Evolutionary conservation across 2,113 vertebrate genomes (phyloP), one percentile per base, ranked within the genome.

Genomic region (Miniopterus natalensis): DNA sequence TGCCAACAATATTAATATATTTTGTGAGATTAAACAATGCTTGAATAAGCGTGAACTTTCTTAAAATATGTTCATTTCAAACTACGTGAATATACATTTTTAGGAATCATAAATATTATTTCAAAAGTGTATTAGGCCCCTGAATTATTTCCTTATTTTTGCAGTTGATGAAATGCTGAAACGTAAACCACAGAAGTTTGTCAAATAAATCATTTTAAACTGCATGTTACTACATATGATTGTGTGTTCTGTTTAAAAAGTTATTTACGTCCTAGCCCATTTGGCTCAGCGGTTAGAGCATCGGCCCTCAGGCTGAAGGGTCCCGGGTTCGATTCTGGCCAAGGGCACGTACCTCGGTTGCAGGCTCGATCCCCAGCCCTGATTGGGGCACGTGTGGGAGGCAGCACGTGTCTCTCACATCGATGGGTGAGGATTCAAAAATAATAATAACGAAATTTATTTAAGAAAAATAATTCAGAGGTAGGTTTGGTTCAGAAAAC

Each of bases 41-140:
- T 96, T 97, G 51, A 90, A 94, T 95, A 96, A 92, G 73, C 77
- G 88, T 91, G 59, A 83, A 80, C 66, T 97, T 95, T 93, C 90
- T 94, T 94, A 94, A 96, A 80, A 79, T 95, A 49, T 85, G 66
- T 95, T 97, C 75, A 97, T 95, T 95, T 95, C 94, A 84, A 94
- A 92, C 15, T 94, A 86, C 53, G 86, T 92, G 47, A 90, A 85
- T 95, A 74, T 96, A 96, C 81, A 84, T 97, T 96, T 96, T 86
- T 96, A 90, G 92, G 81, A 90, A 88, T 73, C 77, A 89, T 97
- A 96, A 75, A 94, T 87, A 84, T 83, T 96, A 92, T 96, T 96
- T 96, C 80, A 92, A 83, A 96, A 85, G 27, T 23, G 85, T 77
- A 92, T 29, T 23, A 88, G 75, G 42, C 84, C 96, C 65, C 78